Evolutionary conservation across 2,888 invertebrate genomes (phyloP).

Genomic region (Meliscaeva auricollis): DNA sequence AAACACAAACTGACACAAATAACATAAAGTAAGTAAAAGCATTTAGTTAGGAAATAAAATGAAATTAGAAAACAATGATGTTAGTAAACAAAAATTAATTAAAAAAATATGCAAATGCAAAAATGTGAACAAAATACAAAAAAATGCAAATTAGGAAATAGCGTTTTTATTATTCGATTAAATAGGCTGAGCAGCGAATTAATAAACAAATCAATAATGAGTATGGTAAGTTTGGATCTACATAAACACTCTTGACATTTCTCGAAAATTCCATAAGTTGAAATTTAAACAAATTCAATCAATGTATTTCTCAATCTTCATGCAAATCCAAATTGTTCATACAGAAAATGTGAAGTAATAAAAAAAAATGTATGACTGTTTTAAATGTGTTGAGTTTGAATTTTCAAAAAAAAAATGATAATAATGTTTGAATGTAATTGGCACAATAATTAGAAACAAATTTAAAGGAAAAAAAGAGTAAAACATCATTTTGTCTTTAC

Average conservation of each 20-base stretch:
- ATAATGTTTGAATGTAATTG: neutral
- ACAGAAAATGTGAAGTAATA: neutral
- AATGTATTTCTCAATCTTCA: neutral
- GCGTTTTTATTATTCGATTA: constrained; percentile 2
- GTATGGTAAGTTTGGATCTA: neutral
- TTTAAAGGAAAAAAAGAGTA: constrained; percentile 20
- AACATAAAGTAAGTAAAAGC: constrained; percentile 16
- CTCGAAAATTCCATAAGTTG: too few species aligned
- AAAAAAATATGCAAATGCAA: constrained; percentile 64
- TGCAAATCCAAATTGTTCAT: neutral
- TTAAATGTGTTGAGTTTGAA: constrained; percentile 16
- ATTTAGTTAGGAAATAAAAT: neutral
- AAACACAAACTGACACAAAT: neutral
- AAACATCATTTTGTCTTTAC: constrained; percentile 59
- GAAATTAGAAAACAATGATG: neutral
- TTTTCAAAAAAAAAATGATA: constrained; percentile 11
- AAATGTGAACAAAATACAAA: constrained; percentile 50
- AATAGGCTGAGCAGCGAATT: constrained; percentile 43
- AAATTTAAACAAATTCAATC: too few species aligned
- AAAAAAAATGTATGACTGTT: constrained; percentile 21
- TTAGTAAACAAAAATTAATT: neutral
- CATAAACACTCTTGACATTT: neutral
- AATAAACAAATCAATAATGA: constrained; percentile 14
- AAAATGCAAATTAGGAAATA: neutral
- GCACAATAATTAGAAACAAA: constrained; percentile 9